Evolutionary conservation across 2,113 vertebrate species (phyloP).

Genomic region (Ceratotherium simum): DNA sequence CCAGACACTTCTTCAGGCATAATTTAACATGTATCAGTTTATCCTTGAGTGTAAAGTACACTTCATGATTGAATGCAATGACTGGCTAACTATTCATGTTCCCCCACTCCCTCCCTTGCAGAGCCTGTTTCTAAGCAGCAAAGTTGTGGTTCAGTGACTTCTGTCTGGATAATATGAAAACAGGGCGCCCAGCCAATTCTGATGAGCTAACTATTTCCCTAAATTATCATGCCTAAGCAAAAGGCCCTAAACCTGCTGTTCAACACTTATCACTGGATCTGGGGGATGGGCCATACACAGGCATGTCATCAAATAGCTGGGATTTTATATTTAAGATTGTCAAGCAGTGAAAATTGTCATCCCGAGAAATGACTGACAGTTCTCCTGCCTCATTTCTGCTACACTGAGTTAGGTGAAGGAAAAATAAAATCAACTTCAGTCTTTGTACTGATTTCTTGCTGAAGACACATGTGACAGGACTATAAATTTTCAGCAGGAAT

Average conservation of each 20-base stretch:
- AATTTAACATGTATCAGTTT: slow-evolving; percentile 57
- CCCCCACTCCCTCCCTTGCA: neutral
- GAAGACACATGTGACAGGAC: slow-evolving; percentile 57
- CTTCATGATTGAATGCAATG: slow-evolving; percentile 26
- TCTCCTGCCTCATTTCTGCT: slow-evolving; percentile 63
- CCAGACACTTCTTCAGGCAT: slow-evolving; percentile 44
- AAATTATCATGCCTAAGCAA: slow-evolving; percentile 77
- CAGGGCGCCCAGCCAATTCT: slow-evolving; percentile 64
- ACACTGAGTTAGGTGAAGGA: neutral
- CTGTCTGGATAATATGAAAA: slow-evolving; percentile 78
- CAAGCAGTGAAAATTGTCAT: slow-evolving; percentile 71
- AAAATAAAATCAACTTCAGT: slow-evolving; percentile 57
- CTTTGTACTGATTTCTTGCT: slow-evolving; percentile 57
- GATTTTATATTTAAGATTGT: slow-evolving; percentile 70
- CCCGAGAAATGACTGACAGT: slow-evolving; percentile 76
- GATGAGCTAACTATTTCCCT: slow-evolving; percentile 77
- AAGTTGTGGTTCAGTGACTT: slow-evolving; percentile 79
- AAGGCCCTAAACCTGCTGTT: slow-evolving; percentile 53
- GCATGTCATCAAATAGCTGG: slow-evolving; percentile 59
- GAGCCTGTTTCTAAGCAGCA: slow-evolving; percentile 75
- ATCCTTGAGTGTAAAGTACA: slow-evolving; percentile 63
- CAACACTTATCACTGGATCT: neutral
- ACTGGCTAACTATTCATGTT: slow-evolving; percentile 59
- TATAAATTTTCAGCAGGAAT: slow-evolving; percentile 68
- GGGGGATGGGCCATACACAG: slow-evolving; percentile 21